phyloP scores from a whole-genome alignment of 35 echinoderm and acorn worm genomes.

The Chiridota heheva region DNA sequence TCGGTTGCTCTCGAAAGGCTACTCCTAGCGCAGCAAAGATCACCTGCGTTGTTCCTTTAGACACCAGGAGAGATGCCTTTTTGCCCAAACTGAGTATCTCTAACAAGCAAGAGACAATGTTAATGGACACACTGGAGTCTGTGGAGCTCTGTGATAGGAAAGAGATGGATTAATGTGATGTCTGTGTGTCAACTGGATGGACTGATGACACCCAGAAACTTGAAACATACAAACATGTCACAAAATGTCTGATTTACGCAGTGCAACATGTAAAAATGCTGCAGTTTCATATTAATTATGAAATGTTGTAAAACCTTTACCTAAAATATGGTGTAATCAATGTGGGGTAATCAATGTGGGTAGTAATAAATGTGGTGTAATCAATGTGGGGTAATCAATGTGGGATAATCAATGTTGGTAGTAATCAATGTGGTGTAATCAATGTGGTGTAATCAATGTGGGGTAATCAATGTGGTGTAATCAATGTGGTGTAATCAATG shows the following conservation, averaged over 20 bases:
- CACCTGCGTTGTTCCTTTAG: slow-evolving; percentile 78
- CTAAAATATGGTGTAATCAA: no score
- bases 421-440: no score
- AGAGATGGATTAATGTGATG: neutral
- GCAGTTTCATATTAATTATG: neutral
- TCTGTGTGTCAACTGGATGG: neutral
- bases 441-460: no score
- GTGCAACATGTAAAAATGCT: neutral
- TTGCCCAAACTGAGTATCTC: slow-evolving; percentile 69
- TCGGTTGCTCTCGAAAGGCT: slow-evolving; percentile 65
- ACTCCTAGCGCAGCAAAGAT: slow-evolving; percentile 59
- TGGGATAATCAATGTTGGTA: no score
- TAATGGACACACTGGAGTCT: slow-evolving; percentile 72
- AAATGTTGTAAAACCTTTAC: neutral
- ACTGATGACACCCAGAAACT: neutral
- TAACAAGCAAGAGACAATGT: slow-evolving; percentile 54
- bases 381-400: no score
- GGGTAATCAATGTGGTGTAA: no score
- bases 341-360: no score
- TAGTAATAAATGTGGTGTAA: no score
- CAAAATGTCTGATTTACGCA: neutral
- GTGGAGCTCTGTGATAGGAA: slow-evolving; percentile 74
- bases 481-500: no score
- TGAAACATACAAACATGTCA: neutral
- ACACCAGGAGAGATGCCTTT: slow-evolving; percentile 66